Base-by-base conservation (phyloP, 2,797 vertebrate species). In the Sphenodon punctatus region DNA sequence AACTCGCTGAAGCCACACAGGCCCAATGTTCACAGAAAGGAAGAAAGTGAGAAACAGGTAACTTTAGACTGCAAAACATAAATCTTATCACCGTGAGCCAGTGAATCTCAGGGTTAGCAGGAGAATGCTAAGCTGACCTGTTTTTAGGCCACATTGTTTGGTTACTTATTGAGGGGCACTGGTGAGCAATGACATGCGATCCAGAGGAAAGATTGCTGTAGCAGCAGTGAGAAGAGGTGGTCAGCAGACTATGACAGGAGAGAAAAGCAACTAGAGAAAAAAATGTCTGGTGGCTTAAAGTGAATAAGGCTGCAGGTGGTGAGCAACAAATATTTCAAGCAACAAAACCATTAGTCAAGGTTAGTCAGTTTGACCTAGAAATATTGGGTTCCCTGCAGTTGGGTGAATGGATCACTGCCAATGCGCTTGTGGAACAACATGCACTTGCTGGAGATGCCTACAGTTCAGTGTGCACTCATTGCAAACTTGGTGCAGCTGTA, bases 101-200 rank as follows among this genome's bases (percentile, higher is more conserved):
- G 13, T 0, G n/a, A 4, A 22, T 49, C 7, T 3, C 5, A 1
- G 7, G 30, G 61, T 46, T 12, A 38, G 15, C 15, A n/a, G 32
- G 43, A 13, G 36, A 23, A n/a, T 2, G 14, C 4, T 22, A 23
- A 32, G 19, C 27, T 36, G 39, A 60, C 23, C 59, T 1, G 1
- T 20, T 12, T 60, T n/a, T 66, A 23, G 46, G 20, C 51, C n/a
- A 45, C 2, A 22, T 6, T 41, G 0, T 39, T 1, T 1, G 7
- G 16, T 1, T 7, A 5, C 27, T 10, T 46, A 19, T 42, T 2
- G 38, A 46, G 45, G 45, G 19, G 1, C 22, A 43, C 2, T 1
- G 2, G 1, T 8, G n/a, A 55, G 38, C 0, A 0, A 30, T 20
- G 13, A 27, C 32, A 39, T 16, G 17, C 2, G n/a, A 8, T n/a